phyloP scores from a whole-genome alignment of 2,113 vertebrate species.

The Baryphthengus martii region DNA sequence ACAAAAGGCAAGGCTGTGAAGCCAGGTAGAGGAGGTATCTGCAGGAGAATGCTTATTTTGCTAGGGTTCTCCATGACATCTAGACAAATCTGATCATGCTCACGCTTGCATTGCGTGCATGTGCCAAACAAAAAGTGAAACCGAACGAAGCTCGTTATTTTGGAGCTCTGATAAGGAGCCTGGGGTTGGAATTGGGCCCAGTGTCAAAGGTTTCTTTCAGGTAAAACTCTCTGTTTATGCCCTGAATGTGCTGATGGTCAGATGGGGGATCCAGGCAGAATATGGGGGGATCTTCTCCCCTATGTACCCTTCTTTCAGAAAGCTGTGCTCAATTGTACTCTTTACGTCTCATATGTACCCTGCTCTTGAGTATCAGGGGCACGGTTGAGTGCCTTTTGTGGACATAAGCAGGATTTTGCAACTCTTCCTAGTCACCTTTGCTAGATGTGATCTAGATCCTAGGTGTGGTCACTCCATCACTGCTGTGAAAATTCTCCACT shows the following conservation, averaged over 20 bases:
- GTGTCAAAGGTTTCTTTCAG: neutral
- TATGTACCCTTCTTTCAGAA: neutral
- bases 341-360: neutral
- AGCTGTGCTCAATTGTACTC: fast-evolving
- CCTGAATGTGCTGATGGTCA: neutral
- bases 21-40: neutral
- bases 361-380: neutral
- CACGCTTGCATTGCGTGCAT: fast-evolving
- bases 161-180: neutral
- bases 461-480: neutral
- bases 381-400: neutral
- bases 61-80: neutral
- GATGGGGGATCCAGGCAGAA: neutral
- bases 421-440: neutral
- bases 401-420: neutral
- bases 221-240: neutral
- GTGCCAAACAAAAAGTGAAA: neutral
- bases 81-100: neutral
- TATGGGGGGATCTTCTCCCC: neutral
- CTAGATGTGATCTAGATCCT: neutral
- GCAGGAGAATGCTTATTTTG: neutral
- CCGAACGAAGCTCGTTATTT: neutral
- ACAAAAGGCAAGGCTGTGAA: neutral
- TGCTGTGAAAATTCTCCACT: neutral
- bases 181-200: neutral